Evolutionary conservation across 2,797 vertebrate species (phyloP).

Genomic region (Sternotherus odoratus): DNA sequence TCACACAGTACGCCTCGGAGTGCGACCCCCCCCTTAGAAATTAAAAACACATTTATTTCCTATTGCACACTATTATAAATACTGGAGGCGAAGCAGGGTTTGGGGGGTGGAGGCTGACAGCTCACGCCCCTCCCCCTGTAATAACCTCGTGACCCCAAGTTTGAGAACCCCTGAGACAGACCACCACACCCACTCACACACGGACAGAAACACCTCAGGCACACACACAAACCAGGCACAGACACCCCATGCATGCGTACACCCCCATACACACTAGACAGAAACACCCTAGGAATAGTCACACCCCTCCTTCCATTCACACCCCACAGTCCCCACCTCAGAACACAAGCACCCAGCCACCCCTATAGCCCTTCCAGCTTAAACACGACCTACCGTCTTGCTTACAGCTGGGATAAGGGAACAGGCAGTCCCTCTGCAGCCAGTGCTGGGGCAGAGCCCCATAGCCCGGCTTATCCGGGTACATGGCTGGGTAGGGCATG

Average conservation of each 20-base stretch:
- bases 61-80: no score
- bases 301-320: neutral
- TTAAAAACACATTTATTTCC: no score
- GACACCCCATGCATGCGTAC: neutral
- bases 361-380: neutral
- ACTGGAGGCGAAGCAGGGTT: no score
- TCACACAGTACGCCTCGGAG: no score
- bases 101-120: no score
- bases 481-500: conserved; percentile 14
- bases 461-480: neutral
- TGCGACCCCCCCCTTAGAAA: no score
- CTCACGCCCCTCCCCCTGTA: no score
- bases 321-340: neutral
- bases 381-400: neutral
- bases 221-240: neutral
- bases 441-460: neutral
- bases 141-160: no score
- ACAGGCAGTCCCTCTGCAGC: neutral
- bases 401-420: neutral
- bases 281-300: neutral
- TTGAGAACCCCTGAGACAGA: neutral
- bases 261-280: neutral
- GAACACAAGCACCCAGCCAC: neutral
- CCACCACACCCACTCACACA: neutral
- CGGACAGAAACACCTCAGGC: neutral